Percentiles rank a stretch among this genome's conserved stretches.
These are phyloP conservation scores for Chaenocephalus aceratus DNA, from an alignment of 2,113 vertebrate genomes.

Conservation along the genomic window DNA sequence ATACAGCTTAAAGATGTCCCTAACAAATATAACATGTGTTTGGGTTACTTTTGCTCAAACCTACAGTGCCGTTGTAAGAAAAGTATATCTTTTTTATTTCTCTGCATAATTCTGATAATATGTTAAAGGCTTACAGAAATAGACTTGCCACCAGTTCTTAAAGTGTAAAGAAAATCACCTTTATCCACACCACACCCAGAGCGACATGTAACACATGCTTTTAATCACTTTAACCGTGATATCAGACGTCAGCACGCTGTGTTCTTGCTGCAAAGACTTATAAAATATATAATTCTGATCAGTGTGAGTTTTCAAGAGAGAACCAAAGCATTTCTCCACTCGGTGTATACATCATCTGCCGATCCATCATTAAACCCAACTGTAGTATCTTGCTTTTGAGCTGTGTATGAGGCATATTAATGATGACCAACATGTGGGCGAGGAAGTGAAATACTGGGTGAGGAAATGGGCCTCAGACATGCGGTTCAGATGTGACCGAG, in stretches of 20 bases:
- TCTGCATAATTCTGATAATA: neutral
- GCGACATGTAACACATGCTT: neutral
- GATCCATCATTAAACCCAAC: neutral
- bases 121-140: neutral
- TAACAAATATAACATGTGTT: neutral
- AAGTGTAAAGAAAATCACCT: too few species aligned
- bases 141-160: neutral
- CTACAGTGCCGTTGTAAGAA: too few species aligned
- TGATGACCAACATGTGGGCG: neutral
- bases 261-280: too few species aligned
- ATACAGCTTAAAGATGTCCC: neutral
- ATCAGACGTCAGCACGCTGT: neutral
- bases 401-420: neutral
- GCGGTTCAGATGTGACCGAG: neutral
- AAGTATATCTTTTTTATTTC: too few species aligned
- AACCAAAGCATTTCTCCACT: neutral
- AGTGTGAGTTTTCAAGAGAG: neutral
- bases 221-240: neutral
- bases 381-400: neutral
- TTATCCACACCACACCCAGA: neutral
- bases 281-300: neutral
- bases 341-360: neutral
- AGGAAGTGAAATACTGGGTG: slow-evolving; percentile 2
- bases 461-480: slow-evolving; percentile 3
- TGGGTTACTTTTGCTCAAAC: neutral